Base-by-base conservation (phyloP, 2,888 invertebrate species). In the Galeopsomyia nigrocyanea region DNA sequence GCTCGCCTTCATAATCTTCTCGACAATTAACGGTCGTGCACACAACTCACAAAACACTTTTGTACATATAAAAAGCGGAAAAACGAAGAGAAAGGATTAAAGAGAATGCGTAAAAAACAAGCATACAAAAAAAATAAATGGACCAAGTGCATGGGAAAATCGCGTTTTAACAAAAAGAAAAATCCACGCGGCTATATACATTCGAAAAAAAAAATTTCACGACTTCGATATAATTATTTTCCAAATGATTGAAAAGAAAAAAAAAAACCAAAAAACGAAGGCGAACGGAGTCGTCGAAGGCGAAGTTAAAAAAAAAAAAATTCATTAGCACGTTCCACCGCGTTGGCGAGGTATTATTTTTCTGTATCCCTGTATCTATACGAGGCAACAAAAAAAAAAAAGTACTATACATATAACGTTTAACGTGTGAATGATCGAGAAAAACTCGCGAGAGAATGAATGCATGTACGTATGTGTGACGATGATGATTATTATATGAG, bases 311-410 rank as follows among this genome's bases (percentile, higher is more conserved):
- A 64, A 68, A 62, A 47, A 56, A 68, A 39, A 69, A 66, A 60
- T 79, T 80, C 78, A 39, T 39, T 10, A 10, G 73, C 78, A 81
- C 81, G 83, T 83, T 84, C 83, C 83, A 83, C 82, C 80, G 80
- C 81, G 80, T 81, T 81, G 79, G 82, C 58, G 50, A 80, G 83
- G 83, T 84, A 83, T 84, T 84, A 84, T 84, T 84, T 84, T 84
- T 84, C 84, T 84, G 84, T 84, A 84, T 84, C 81, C 82, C 83
- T 84, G 83, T 84, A 84, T 83, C 82, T 84, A 84, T 81, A 80
- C 76, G 55, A 75, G 53, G 19, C 70, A 68, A 64, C 46, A 63
- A 73, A 62, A 75, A 64, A 63, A 68, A 62, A 68, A 75, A 74
- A 74, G 73, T 75, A 76, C 68, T 68, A 74, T 63, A 71, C 72